A percentile compares a stretch with the other conserved stretches of the same genome.
These are phyloP conservation scores for Enteromius afrohamiltoni DNA, from an alignment of 2,797 vertebrate genomes.

Conservation along the genomic window DNA sequence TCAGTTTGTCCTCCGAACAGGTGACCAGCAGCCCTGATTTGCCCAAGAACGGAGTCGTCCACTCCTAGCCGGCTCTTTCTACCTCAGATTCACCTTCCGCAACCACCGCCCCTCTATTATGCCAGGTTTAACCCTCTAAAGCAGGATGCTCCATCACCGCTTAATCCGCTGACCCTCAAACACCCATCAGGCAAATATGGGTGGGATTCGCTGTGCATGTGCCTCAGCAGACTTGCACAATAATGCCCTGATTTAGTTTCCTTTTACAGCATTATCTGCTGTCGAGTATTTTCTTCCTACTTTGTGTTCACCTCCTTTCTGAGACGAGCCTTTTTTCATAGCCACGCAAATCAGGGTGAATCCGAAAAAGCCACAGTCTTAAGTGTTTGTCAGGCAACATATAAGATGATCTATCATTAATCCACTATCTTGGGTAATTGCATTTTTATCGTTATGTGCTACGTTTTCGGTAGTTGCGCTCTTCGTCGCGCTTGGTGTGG, in stretches of 20 bases:
- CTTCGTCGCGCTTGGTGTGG: slow-evolving; percentile 18
- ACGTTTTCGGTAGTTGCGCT: slow-evolving; percentile 54
- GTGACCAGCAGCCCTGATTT: slow-evolving; percentile 76
- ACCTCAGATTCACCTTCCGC: slow-evolving; percentile 23
- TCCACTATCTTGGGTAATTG: slow-evolving; percentile 39
- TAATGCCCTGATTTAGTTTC: slow-evolving; percentile 27
- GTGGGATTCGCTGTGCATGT: slow-evolving; percentile 27
- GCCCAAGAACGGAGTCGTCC: slow-evolving; percentile 74
- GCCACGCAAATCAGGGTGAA: slow-evolving; percentile 84
- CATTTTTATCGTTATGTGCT: slow-evolving; percentile 11
- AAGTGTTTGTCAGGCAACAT: slow-evolving; percentile 48
- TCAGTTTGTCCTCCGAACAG: slow-evolving; percentile 79
- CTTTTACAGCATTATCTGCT: slow-evolving; percentile 86
- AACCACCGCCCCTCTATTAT: not conserved
- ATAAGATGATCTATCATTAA: slow-evolving; percentile 44
- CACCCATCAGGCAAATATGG: slow-evolving; percentile 20
- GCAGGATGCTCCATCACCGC: slow-evolving; percentile 2
- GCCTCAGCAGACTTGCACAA: slow-evolving; percentile 46
- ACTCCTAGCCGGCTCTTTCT: slow-evolving; percentile 51
- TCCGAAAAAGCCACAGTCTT: slow-evolving; percentile 70
- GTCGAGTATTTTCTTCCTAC: slow-evolving; percentile 79
- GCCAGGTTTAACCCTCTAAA: slow-evolving; percentile 4
- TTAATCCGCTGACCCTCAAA: slow-evolving; percentile 19
- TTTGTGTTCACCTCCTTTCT: slow-evolving; percentile 70
- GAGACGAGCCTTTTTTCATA: slow-evolving; percentile 64